phyloP scores from a whole-genome alignment of 1,140 invertebrate species.

The Hydropsyche tenuis region DNA sequence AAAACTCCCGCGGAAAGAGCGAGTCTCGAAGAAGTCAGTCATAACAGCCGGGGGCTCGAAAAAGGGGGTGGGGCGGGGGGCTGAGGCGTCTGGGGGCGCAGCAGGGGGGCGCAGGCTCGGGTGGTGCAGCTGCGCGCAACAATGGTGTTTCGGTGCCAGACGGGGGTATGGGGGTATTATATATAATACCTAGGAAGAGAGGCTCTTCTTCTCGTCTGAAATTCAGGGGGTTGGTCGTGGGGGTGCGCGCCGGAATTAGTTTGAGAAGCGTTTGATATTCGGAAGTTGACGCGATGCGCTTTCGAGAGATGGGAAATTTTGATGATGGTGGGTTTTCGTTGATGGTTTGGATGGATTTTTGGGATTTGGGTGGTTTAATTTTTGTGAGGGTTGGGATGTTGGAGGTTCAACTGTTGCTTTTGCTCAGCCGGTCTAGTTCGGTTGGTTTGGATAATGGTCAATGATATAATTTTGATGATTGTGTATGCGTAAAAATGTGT shows the following conservation, averaged over 20 bases:
- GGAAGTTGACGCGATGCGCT: slow-evolving; percentile 19
- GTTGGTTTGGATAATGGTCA: no score
- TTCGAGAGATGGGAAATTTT: slow-evolving; percentile 4
- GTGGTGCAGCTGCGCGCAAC: slow-evolving; percentile 24
- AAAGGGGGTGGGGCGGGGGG: neutral
- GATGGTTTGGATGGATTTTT: no score
- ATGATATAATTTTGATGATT: no score
- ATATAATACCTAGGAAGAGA: no score
- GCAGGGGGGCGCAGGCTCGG: neutral
- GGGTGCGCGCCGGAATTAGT: slow-evolving; percentile 17
- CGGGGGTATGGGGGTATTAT: neutral
- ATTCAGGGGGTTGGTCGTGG: neutral
- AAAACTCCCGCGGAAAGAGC: slow-evolving; percentile 23
- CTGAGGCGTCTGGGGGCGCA: neutral
- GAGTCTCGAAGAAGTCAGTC: slow-evolving; percentile 33
- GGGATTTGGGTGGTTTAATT: no score
- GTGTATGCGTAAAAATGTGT: no score
- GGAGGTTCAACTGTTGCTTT: no score
- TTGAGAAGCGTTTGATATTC: slow-evolving; percentile 21
- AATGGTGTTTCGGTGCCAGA: slow-evolving; percentile 12
- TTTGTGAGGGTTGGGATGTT: no score
- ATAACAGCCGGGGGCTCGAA: no score
- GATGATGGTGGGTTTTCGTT: neutral
- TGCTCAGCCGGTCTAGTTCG: no score
- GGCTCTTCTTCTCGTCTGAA: neutral